Base-by-base conservation (phyloP, 2,797 vertebrate genomes). In the Salarias fasciatus region DNA sequence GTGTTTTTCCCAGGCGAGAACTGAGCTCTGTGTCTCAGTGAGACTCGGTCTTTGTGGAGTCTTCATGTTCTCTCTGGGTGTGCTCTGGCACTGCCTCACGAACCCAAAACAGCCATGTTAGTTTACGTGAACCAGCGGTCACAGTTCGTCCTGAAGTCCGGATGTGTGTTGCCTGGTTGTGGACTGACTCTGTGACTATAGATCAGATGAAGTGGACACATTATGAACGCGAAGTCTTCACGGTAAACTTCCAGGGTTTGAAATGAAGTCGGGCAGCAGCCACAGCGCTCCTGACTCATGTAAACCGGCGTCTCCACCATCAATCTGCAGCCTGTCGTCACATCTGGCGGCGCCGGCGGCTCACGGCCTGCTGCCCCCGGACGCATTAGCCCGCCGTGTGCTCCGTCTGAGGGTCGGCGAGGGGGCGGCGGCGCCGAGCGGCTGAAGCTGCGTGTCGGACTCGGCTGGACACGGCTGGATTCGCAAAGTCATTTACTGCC, bases 381-480 rank as follows among this genome's bases (percentile, higher is more conserved):
- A 63, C 45, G 38, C 71, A 67, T 80, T 70, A 75, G 53, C 58
- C 51, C 28, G 48, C 52, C 68, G 62, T 70, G 68, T 70, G 72
- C 56, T 81, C 49, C 63, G 69, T 62, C 53, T 48, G 63, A 71
- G 78, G 89, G 80, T 88, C 83, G 82, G 8, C 33, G 71, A 53
- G 53, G 62, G 76, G 75, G 69, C 86, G 82, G 80, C 66, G 51
- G 76, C 54, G 81, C 77, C 75, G 73, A 77, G 75, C 50, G 60
- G 74, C 82, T 61, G 67, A 73, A 66, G 69, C 64, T 51, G 55
- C 66, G 63, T 59, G 71, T 80, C 66, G 69, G 75, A 77, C 76
- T 72, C 82, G 43, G 63, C 77, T 57, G 45, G 77, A 87, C 77
- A 69, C 33, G 70, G 76, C 72, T 73, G 76, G 87, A 84, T 75